phyloP scores from a whole-genome alignment of 2,113 vertebrate species.

The Centropus bengalensis region DNA sequence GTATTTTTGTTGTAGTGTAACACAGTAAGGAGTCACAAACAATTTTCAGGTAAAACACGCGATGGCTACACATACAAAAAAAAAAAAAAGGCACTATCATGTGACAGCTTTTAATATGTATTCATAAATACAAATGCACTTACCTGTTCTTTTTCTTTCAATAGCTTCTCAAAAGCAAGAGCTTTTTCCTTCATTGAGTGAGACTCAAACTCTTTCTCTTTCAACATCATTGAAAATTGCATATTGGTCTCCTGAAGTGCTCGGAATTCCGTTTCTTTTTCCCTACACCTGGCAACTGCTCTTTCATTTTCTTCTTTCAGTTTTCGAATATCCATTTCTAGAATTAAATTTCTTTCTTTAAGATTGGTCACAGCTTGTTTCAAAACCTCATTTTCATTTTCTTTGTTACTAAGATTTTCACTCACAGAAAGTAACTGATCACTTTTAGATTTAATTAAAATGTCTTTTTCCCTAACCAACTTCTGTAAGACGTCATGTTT shows the following conservation, averaged over 20 bases:
- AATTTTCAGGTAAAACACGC: neutral
- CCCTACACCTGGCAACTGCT: constrained; percentile 78
- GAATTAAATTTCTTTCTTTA: constrained; percentile 89
- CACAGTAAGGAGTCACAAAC: neutral
- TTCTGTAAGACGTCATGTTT: constrained; percentile 87
- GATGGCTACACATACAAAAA: neutral
- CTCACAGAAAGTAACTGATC: constrained; percentile 88
- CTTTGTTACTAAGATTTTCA: constrained; percentile 88
- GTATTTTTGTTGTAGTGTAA: neutral
- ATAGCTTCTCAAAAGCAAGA: constrained; percentile 88
- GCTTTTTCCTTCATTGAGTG: constrained; percentile 89
- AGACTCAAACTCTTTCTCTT: constrained; percentile 93
- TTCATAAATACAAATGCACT: neutral
- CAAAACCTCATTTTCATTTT: constrained; percentile 93
- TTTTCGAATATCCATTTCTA: constrained; percentile 89
- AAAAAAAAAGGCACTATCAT: neutral
- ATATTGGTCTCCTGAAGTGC: constrained; percentile 96
- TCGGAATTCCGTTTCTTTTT: constrained; percentile 92
- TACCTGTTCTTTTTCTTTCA: constrained; percentile 95
- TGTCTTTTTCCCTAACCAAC: constrained; percentile 91
- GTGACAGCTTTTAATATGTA: neutral
- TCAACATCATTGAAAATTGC: constrained; percentile 94
- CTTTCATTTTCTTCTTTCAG: constrained; percentile 94
- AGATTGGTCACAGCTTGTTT: constrained; percentile 97
- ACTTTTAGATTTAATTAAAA: constrained; percentile 94